Percentiles rank a stretch among this genome's conserved stretches.
These are phyloP conservation scores for Canis aureus DNA, from an alignment of 2,113 vertebrate species.

Conservation along the genomic window DNA sequence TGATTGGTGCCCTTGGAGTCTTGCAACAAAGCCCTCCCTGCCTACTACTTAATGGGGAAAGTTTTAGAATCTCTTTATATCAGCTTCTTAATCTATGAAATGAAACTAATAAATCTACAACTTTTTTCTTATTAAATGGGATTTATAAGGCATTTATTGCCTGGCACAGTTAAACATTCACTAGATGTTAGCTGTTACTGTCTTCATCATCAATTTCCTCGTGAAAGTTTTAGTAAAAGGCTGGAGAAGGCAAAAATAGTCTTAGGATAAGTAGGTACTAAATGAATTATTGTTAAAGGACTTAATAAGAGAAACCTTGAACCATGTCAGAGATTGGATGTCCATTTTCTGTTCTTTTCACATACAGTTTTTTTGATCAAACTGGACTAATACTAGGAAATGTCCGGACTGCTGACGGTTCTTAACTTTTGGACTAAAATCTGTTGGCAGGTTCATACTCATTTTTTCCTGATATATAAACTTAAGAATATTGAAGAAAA, in stretches of 20 bases:
- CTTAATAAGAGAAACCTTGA: conserved; percentile 35
- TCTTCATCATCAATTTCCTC: not conserved
- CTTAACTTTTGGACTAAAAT: conserved; percentile 26
- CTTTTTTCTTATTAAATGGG: not conserved
- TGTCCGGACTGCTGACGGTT: not conserved
- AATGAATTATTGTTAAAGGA: conserved; percentile 12
- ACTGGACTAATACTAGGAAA: not conserved
- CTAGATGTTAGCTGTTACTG: not conserved
- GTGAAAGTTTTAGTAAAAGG: not conserved
- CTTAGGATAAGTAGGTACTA: not conserved
- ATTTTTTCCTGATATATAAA: conserved; percentile 7
- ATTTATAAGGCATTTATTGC: conserved; percentile 15
- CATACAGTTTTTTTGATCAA: not conserved
- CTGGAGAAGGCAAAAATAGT: not conserved
- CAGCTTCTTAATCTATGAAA: not conserved
- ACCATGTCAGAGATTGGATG: not conserved
- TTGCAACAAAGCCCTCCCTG: not conserved
- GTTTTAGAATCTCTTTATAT: conserved; percentile 16
- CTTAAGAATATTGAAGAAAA: conserved; percentile 47
- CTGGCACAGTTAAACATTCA: not conserved
- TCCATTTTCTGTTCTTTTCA: conserved; percentile 40
- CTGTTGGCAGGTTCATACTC: not conserved
- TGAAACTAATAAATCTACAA: conserved; percentile 12
- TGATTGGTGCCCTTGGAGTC: not conserved
- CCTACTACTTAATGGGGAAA: not conserved